Percentiles rank a stretch among this genome's conserved stretches.
These are phyloP conservation scores for Bovichtus diacanthus DNA, from an alignment of 2,797 vertebrate species.

Conservation along the genomic window DNA sequence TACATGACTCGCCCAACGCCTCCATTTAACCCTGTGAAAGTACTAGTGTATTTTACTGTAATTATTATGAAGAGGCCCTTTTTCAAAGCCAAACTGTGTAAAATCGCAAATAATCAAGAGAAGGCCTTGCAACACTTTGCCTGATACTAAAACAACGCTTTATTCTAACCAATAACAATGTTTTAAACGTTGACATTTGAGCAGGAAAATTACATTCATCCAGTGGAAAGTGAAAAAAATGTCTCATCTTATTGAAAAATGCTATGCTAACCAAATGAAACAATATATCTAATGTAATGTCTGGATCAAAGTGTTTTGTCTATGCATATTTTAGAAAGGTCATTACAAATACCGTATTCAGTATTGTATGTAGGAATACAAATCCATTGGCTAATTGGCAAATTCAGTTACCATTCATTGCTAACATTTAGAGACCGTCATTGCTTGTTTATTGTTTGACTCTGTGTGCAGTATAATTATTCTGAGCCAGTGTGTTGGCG, in stretches of 20 bases:
- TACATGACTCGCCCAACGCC: background rate
- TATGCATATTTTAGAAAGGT: background rate
- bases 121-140: background rate
- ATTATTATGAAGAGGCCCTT: background rate
- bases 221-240: background rate
- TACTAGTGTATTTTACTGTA: background rate
- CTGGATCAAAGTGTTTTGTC: too few species aligned
- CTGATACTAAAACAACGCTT: background rate
- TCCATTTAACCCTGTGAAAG: slow-evolving; percentile 2
- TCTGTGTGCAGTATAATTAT: background rate
- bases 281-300: background rate
- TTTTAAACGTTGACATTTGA: background rate
- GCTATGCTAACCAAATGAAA: background rate
- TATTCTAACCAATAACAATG: background rate
- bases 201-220: slow-evolving; percentile 3
- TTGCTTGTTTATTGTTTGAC: background rate
- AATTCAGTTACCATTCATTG: background rate
- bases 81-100: background rate
- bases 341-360: background rate
- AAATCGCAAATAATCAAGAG: background rate
- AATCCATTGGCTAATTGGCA: background rate
- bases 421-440: background rate
- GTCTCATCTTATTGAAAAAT: background rate
- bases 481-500: background rate
- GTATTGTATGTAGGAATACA: background rate